phyloP scores from a whole-genome alignment of 35 echinoderm and acorn worm genomes.

The Amphiura filiformis region DNA sequence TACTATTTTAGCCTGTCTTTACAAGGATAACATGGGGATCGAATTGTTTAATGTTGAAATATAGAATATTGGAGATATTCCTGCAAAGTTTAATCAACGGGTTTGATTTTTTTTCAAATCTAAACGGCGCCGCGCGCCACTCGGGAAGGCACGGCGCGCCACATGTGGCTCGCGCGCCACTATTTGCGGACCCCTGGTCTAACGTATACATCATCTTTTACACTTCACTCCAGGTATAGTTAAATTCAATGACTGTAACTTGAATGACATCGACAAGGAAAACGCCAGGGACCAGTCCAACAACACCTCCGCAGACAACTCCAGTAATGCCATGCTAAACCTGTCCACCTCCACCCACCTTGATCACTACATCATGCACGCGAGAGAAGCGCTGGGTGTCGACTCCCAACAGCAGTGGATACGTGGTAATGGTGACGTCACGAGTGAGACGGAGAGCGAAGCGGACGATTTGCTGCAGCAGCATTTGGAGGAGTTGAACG shows the following conservation, averaged over 20 bases:
- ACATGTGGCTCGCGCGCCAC: no score
- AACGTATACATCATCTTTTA: no score
- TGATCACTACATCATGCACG: slow-evolving; percentile 96
- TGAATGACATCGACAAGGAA: slow-evolving; percentile 70
- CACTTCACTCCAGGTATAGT: no score
- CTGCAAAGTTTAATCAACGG: no score
- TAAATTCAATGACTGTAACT: slow-evolving; percentile 83
- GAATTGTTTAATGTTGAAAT: no score
- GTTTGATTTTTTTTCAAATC: no score
- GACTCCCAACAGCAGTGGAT: slow-evolving; percentile 46
- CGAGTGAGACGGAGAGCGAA: slow-evolving; percentile 96
- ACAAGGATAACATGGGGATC: no score
- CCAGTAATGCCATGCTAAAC: slow-evolving; percentile 54
- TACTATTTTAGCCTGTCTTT: no score
- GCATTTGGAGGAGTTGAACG: slow-evolving; percentile 75
- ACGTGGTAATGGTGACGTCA: slow-evolving; percentile 62
- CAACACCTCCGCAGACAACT: slow-evolving; percentile 42
- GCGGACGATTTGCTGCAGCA: slow-evolving; percentile 84
- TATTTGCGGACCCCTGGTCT: no score
- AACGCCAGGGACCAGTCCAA: slow-evolving; percentile 50
- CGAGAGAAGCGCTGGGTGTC: slow-evolving; percentile 81
- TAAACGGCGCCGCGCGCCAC: no score
- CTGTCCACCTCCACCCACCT: slow-evolving; percentile 66
- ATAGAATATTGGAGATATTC: no score
- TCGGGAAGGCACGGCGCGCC: no score